Conservation (phyloP, 2,797 vertebrate species). For the Apodemus agrarius region DNA sequence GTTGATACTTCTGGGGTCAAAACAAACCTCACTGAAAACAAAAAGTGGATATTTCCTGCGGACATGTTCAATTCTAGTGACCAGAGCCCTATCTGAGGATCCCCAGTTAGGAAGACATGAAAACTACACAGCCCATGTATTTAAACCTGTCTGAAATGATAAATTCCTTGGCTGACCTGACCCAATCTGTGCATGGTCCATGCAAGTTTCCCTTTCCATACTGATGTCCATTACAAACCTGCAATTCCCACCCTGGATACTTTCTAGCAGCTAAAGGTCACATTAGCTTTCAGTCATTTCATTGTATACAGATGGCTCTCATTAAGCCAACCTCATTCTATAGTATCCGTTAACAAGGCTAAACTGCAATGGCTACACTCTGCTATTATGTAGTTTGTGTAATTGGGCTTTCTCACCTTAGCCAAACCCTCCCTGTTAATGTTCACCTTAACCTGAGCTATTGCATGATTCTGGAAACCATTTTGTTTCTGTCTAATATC, state of each 20-base stretch:
- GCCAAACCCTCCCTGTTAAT: neutral
- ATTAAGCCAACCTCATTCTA: neutral
- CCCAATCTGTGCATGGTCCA: neutral
- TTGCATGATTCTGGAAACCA: neutral
- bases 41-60: neutral
- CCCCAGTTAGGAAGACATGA: neutral
- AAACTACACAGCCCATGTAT: neutral
- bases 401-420: conserved; percentile 1
- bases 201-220: neutral
- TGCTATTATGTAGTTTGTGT: neutral
- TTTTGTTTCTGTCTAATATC: neutral
- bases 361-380: neutral
- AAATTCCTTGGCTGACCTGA: neutral
- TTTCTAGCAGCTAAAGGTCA: neutral
- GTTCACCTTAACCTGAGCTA: conserved; percentile 11
- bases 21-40: neutral
- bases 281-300: conserved; percentile 5
- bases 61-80: neutral
- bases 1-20: neutral
- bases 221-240: neutral
- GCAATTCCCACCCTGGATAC: neutral
- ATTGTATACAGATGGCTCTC: neutral
- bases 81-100: neutral
- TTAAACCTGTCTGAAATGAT: neutral
- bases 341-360: conserved; percentile 13